These are phyloP conservation scores for Rostratula benghalensis DNA, from an alignment of 2,113 vertebrate species.

Conservation along the genomic window DNA sequence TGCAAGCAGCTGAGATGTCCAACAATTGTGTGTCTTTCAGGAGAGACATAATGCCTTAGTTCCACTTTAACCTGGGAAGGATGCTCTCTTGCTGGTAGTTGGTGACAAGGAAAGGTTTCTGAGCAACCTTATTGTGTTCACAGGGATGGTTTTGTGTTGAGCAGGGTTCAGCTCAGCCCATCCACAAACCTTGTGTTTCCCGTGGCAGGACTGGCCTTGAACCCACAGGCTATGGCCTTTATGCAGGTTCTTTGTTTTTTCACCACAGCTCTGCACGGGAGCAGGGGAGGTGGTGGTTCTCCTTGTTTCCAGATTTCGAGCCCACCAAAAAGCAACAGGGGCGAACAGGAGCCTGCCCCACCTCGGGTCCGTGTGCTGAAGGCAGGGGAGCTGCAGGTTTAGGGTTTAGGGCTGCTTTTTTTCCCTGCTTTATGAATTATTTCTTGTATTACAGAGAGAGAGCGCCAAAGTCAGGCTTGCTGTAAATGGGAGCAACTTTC, in stretches of 20 bases:
- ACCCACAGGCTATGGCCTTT: accelerated
- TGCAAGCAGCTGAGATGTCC: not conserved
- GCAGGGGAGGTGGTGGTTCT: accelerated
- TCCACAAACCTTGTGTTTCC: not conserved
- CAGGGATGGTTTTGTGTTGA: not conserved
- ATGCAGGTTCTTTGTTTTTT: no score
- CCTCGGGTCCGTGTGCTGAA: accelerated
- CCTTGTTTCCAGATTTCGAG: not conserved
- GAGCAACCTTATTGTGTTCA: accelerated
- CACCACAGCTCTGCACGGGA: accelerated
- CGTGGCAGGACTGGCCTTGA: not conserved
- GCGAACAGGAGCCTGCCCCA: not conserved
- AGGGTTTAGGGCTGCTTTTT: not conserved
- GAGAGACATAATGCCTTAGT: not conserved
- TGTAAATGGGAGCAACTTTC: not conserved
- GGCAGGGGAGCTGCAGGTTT: not conserved
- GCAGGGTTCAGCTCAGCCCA: not conserved
- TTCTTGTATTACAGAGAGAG: not conserved
- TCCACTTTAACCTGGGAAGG: not conserved
- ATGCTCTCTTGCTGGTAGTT: accelerated
- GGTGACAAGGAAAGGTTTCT: not conserved
- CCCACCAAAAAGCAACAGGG: accelerated
- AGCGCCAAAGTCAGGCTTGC: not conserved
- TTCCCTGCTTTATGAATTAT: not conserved
- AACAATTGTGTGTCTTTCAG: not conserved